Percentiles rank a stretch among this genome's conserved stretches.
These are phyloP conservation scores for Austrofundulus limnaeus DNA, from an alignment of 2,113 vertebrate genomes.

Conservation along the genomic window DNA sequence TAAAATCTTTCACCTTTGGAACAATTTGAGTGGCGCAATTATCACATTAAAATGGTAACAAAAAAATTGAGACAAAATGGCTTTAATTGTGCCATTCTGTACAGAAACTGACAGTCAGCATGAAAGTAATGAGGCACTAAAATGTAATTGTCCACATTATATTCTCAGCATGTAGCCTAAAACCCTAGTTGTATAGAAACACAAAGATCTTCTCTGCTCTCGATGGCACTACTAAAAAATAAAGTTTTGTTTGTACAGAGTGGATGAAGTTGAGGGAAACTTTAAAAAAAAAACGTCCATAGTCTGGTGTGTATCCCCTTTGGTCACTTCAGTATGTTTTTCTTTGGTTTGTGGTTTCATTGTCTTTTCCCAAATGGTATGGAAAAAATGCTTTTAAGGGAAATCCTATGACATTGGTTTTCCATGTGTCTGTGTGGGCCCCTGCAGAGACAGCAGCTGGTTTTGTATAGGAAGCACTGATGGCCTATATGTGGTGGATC, in stretches of 20 bases:
- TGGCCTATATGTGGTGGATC: constrained; percentile 83
- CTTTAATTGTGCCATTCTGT: constrained; percentile 10
- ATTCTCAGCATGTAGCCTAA: constrained; percentile 34
- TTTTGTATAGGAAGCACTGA: constrained; percentile 85
- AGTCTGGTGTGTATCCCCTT: constrained; percentile 22
- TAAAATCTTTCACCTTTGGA: not conserved
- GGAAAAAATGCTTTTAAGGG: constrained; percentile 36
- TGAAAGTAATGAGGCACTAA: constrained; percentile 40
- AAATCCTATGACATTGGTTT: constrained; percentile 34
- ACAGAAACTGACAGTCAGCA: constrained; percentile 9
- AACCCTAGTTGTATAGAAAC: constrained; percentile 28
- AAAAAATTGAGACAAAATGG: constrained; percentile 6
- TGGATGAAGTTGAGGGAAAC: constrained; percentile 48
- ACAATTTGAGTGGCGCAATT: not conserved
- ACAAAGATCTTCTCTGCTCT: constrained; percentile 11
- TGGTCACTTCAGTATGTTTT: constrained; percentile 46
- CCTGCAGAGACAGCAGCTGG: constrained; percentile 55
- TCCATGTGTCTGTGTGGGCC: constrained; percentile 30
- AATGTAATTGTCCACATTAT: constrained; percentile 24
- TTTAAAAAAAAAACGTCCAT: constrained; percentile 25
- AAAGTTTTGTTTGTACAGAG: constrained; percentile 56
- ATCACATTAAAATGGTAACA: constrained; percentile 21
- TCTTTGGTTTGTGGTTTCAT: constrained; percentile 46
- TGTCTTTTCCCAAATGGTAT: constrained; percentile 29
- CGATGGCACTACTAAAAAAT: constrained; percentile 22